Evolutionary conservation across 1,140 invertebrate genomes (phyloP).

Genomic region (Sarcophaga bullata): DNA sequence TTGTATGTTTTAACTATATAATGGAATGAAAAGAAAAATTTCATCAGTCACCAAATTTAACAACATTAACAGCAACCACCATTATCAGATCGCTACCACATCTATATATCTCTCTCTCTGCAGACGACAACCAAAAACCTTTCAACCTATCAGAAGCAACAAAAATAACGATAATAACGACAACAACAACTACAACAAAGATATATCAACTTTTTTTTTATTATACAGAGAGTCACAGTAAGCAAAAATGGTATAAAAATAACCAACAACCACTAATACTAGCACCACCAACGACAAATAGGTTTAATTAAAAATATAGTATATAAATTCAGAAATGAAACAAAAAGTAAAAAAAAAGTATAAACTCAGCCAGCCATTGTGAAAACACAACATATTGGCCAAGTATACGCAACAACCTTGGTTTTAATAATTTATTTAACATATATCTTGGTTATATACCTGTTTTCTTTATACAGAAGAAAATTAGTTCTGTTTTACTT

Average conservation of each 20-base stretch:
- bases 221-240: slow-evolving; percentile 5
- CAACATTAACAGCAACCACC: slow-evolving; percentile 23
- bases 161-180: not conserved
- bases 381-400: slow-evolving; percentile 35
- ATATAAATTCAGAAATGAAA: not conserved
- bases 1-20: slow-evolving; percentile 10
- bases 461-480: not conserved
- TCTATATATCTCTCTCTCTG: not conserved
- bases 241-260: slow-evolving; percentile 15
- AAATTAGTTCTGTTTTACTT: not conserved
- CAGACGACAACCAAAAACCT: not conserved
- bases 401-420: slow-evolving; percentile 36
- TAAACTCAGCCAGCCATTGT: slow-evolving; percentile 25
- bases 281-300: not conserved
- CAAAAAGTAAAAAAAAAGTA: not conserved
- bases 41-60: slow-evolving; percentile 30
- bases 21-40: slow-evolving; percentile 39
- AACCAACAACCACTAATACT: not conserved
- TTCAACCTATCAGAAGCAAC: not conserved
- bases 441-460: not conserved
- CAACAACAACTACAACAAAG: not conserved
- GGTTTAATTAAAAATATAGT: no score
- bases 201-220: not conserved
- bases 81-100: slow-evolving; percentile 2
- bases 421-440: slow-evolving; percentile 24